Percentiles rank a stretch among this genome's conserved stretches.
These are phyloP conservation scores for Pteronotus mesoamericanus DNA, from an alignment of 2,797 vertebrate genomes.

Conservation along the genomic window DNA sequence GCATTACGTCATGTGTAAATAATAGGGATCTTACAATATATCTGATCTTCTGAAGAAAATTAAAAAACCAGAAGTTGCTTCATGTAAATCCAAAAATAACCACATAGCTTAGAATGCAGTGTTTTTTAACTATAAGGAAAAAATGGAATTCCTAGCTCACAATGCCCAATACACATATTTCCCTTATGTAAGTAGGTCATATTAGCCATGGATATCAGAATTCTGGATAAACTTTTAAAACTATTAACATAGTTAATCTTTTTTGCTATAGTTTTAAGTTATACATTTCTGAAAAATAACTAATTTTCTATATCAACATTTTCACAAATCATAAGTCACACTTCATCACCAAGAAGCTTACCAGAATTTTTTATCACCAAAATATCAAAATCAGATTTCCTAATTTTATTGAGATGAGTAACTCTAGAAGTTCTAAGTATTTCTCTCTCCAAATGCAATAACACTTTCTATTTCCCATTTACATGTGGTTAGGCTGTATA, in stretches of 20 bases:
- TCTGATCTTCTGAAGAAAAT: slow-evolving; percentile 12
- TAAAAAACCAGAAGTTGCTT: not conserved
- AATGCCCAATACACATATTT: not conserved
- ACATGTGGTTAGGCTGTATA: not conserved
- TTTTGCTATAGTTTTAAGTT: not conserved
- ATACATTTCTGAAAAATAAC: not conserved
- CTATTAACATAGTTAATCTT: not conserved
- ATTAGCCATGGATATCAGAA: not conserved
- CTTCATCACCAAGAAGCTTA: not conserved
- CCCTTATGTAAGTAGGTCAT: not conserved
- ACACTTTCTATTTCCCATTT: not conserved
- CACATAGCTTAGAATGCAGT: not conserved
- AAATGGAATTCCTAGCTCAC: not conserved
- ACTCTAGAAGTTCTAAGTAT: not conserved
- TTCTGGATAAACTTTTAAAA: not conserved
- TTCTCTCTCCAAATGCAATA: not conserved
- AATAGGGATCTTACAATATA: not conserved
- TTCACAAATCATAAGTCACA: not conserved
- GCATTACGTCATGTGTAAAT: not conserved
- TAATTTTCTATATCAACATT: not conserved
- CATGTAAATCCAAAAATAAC: not conserved
- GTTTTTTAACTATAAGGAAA: slow-evolving; percentile 3
- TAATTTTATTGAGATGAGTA: not conserved
- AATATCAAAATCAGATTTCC: not conserved
- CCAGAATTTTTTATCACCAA: not conserved